Conservation (phyloP, 2,888 invertebrate species). For the Epinotia nisella region DNA sequence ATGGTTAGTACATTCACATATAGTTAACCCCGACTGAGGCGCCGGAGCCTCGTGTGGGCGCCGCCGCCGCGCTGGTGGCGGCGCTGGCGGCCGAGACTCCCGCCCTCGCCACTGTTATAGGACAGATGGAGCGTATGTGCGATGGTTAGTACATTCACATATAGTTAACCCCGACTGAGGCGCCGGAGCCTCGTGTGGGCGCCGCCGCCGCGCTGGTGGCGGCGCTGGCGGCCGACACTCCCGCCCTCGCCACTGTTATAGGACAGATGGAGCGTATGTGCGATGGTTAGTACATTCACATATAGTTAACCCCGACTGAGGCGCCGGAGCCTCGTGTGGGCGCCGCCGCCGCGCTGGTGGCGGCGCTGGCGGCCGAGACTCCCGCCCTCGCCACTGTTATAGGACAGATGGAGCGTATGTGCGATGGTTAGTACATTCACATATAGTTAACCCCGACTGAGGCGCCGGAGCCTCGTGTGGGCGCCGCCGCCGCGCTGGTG, state of each 20-base stretch:
- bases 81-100: constrained; percentile 77
- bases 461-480: constrained; percentile 47
- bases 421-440: constrained; percentile 77
- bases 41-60: constrained; percentile 20
- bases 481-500: constrained; percentile 49
- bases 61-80: constrained; percentile 51
- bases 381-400: constrained; percentile 73
- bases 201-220: constrained; percentile 51
- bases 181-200: constrained; percentile 42
- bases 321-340: constrained; percentile 46
- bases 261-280: constrained; percentile 87
- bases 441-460: constrained; percentile 50
- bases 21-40: constrained; percentile 53
- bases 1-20: constrained; percentile 75
- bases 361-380: constrained; percentile 78
- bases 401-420: constrained; percentile 87
- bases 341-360: constrained; percentile 49
- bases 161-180: constrained; percentile 51
- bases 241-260: constrained; percentile 73
- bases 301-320: constrained; percentile 50
- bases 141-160: constrained; percentile 76
- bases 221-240: constrained; percentile 77
- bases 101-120: constrained; percentile 74
- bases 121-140: constrained; percentile 87
- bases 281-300: constrained; percentile 75